A percentile compares a stretch with the other conserved stretches of the same genome.
Conservation (phyloP, 2,888 invertebrate species). For the Carpatolechia fugitivella region DNA sequence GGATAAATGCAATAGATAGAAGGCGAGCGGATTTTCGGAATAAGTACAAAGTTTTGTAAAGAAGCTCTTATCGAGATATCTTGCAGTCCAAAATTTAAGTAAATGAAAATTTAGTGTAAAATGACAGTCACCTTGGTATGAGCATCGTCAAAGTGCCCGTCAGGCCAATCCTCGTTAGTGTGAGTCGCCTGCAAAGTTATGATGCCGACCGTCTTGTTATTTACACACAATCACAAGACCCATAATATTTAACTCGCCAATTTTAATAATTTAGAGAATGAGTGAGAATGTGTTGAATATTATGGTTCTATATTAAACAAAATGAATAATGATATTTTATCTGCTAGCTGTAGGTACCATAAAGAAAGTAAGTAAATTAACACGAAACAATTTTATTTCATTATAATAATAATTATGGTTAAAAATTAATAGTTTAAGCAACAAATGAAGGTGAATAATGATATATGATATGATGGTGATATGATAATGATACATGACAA, state of each 20-base stretch:
- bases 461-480: too few species aligned
- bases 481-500: neutral
- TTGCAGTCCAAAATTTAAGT: conserved; percentile 20
- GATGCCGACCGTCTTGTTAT: conserved; percentile 67
- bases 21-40: neutral
- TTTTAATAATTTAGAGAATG: neutral
- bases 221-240: conserved; percentile 49
- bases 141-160: conserved; percentile 69
- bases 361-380: too few species aligned
- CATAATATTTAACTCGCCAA: conserved; percentile 29
- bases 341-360: too few species aligned
- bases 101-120: conserved; percentile 22
- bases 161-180: conserved; percentile 71
- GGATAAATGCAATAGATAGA: neutral
- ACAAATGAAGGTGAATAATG: too few species aligned
- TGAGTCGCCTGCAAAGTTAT: conserved; percentile 60
- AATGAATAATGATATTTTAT: too few species aligned
- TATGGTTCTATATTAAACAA: conserved; percentile 12
- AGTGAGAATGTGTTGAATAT: conserved; percentile 4
- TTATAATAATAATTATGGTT: neutral
- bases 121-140: conserved; percentile 71
- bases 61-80: too few species aligned
- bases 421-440: neutral
- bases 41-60: too few species aligned
- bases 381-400: too few species aligned